These are phyloP conservation scores for Aulostomus chinensis DNA, from an alignment of 2,797 vertebrate species.

Conservation along the genomic window DNA sequence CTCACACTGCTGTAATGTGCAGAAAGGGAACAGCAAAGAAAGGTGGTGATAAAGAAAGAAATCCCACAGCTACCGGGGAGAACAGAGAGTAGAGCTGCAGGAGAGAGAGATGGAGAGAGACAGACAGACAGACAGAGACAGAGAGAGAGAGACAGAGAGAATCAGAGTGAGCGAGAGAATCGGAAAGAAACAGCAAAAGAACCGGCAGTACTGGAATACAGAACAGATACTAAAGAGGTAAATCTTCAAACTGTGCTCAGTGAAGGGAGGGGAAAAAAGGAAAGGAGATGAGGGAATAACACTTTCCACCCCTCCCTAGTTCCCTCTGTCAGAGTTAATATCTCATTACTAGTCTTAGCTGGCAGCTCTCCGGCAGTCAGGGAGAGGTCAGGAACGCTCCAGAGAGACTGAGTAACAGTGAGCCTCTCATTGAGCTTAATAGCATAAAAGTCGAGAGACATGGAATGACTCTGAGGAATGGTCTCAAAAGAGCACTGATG, in stretches of 20 bases:
- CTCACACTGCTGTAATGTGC: constrained; percentile 23
- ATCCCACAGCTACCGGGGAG: neutral
- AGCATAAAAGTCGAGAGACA: constrained; percentile 42
- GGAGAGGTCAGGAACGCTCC: constrained; percentile 61
- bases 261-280: constrained; percentile 14
- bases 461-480: constrained; percentile 13
- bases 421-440: constrained; percentile 37
- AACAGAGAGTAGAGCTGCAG: neutral
- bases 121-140: neutral
- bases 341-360: constrained; percentile 63
- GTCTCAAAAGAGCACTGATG: constrained; percentile 10
- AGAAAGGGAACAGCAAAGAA: neutral
- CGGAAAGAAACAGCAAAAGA: neutral
- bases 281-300: constrained; percentile 32
- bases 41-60: neutral
- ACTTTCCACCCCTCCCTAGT: constrained; percentile 26
- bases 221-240: constrained; percentile 1
- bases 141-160: neutral
- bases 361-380: constrained; percentile 55
- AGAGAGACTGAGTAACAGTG: constrained; percentile 29
- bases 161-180: neutral
- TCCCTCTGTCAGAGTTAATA: constrained; percentile 49
- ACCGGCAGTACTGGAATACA: too few species aligned
- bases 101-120: too few species aligned
- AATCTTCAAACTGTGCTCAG: constrained; percentile 1